Evolutionary conservation across 2,888 invertebrate genomes (phyloP).

Genomic region (Drosophila fungiperda): DNA sequence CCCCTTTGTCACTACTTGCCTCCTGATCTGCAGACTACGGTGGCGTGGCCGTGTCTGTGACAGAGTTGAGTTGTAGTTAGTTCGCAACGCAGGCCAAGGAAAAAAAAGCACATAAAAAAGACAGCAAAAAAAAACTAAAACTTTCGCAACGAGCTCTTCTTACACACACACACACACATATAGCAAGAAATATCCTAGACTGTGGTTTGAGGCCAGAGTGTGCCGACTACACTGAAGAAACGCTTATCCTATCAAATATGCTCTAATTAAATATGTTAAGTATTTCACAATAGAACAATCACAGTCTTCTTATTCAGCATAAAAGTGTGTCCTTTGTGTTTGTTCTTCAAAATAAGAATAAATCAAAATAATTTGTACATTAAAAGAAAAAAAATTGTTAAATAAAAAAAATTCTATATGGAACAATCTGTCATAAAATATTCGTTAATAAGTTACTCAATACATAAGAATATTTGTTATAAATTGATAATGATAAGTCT

Average conservation of each 20-base stretch:
- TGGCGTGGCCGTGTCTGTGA: constrained; percentile 34
- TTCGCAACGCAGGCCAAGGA: constrained; percentile 39
- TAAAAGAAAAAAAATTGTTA: background rate
- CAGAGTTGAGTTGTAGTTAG: constrained; percentile 63
- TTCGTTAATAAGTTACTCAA: background rate
- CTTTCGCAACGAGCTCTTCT: constrained; percentile 47
- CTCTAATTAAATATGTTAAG: background rate
- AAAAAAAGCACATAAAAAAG: constrained; percentile 13
- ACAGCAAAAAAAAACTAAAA: constrained; percentile 33
- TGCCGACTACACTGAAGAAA: constrained; percentile 43
- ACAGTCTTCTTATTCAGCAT: background rate
- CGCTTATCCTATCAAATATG: background rate
- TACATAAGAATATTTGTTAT: background rate
- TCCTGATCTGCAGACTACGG: constrained; percentile 2
- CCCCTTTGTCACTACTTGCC: background rate
- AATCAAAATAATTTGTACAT: background rate
- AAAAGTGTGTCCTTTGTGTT: accelerated
- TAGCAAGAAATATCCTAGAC: constrained; percentile 46
- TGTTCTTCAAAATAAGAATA: background rate
- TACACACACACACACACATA: constrained; percentile 17
- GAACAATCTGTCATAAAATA: background rate
- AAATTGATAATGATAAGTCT: background rate
- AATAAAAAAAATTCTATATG: background rate
- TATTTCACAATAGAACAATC: background rate
- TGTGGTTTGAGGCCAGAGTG: constrained; percentile 43